Percentiles rank a stretch among this genome's conserved stretches.
Conservation (phyloP, 1,140 invertebrate genomes). For the Diorhabda sublineata region DNA sequence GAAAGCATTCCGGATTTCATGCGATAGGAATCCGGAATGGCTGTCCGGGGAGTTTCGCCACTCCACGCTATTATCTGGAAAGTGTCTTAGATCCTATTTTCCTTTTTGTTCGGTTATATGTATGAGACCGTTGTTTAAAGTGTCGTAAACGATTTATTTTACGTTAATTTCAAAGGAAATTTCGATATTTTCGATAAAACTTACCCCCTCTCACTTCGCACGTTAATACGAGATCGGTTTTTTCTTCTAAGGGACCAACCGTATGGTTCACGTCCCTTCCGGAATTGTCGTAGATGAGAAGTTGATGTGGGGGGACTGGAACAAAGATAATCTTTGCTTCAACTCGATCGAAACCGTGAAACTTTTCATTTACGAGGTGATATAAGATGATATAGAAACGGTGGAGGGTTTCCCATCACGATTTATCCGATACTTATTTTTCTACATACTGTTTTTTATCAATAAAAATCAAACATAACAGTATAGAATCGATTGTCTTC, state of each 20-base stretch:
- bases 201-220: conserved; percentile 89
- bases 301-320: conserved; percentile 79
- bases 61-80: conserved; percentile 6
- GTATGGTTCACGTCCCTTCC: conserved; percentile 67
- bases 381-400: too few relatives aligned
- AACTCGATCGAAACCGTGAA: too few relatives aligned
- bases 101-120: conserved; percentile 4
- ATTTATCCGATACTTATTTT: too few relatives aligned
- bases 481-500: too few relatives aligned
- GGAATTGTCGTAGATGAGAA: conserved; percentile 78
- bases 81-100: conserved; percentile 6
- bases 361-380: too few relatives aligned
- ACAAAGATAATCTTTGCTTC: conserved; percentile 37
- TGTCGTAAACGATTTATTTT: too few relatives aligned
- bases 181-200: conserved; percentile 28
- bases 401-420: too few relatives aligned
- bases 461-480: too few relatives aligned
- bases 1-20: conserved; percentile 1
- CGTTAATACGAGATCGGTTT: conserved; percentile 71
- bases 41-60: conserved; percentile 6
- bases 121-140: too few relatives aligned
- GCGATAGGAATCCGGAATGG: conserved; percentile 12
- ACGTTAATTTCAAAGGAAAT: too few relatives aligned
- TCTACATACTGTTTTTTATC: too few relatives aligned
- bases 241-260: conserved; percentile 82